Conservation (phyloP, 2,888 invertebrate genomes). For the Seladonia tumulorum region DNA sequence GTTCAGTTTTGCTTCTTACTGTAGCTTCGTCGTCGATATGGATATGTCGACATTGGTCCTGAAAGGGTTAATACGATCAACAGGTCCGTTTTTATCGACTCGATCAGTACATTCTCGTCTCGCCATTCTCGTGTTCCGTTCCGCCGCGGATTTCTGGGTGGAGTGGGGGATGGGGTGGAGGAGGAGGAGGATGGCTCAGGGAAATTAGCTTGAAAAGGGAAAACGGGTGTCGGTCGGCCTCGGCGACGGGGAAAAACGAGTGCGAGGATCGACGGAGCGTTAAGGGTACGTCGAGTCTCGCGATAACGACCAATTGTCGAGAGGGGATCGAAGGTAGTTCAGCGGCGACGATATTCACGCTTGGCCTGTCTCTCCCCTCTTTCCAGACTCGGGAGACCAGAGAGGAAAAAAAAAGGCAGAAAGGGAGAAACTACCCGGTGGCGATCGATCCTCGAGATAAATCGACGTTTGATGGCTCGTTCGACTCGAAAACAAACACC, state of each 20-base stretch:
- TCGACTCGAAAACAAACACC: background rate
- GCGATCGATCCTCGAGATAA: slow-evolving; percentile 2
- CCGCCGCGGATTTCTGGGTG: background rate
- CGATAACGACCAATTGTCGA: slow-evolving; percentile 36
- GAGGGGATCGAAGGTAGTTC: slow-evolving; percentile 17
- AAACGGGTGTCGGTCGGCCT: background rate
- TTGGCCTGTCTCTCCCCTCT: background rate
- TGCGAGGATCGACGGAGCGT: slow-evolving; percentile 3
- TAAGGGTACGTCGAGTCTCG: slow-evolving; percentile 10
- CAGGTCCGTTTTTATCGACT: background rate
- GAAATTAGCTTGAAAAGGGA: background rate
- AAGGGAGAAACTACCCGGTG: background rate
- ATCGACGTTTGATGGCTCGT: slow-evolving; percentile 3
- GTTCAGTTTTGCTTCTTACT: no score
- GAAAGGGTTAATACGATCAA: background rate
- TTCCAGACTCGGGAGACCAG: background rate
- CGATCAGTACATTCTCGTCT: no score
- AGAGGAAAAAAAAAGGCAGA: background rate
- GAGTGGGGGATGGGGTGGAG: background rate
- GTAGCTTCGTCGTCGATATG: no score
- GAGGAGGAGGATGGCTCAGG: background rate
- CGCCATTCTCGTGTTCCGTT: background rate
- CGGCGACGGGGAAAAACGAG: slow-evolving; percentile 8
- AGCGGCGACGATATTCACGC: slow-evolving; percentile 21
- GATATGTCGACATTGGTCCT: background rate